Conservation (phyloP, 2,888 invertebrate species). For the Athalia rosae region DNA sequence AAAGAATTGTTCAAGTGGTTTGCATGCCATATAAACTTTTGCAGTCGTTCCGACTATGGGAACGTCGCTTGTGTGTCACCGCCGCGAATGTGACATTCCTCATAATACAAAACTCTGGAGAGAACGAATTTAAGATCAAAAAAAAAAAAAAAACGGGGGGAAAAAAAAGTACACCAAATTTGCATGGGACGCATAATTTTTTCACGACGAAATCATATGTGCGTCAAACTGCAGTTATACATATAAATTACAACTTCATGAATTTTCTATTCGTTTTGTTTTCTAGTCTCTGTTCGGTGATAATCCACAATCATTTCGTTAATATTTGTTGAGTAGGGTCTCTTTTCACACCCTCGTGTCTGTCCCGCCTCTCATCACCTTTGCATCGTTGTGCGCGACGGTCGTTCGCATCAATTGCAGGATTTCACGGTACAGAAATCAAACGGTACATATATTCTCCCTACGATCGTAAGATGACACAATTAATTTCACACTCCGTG, state of each 20-base stretch:
- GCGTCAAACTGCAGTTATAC: background rate
- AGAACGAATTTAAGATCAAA: background rate
- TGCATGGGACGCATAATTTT: too few relatives aligned
- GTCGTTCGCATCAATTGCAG: constrained; percentile 32
- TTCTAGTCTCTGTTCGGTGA: background rate
- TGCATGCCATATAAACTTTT: too few relatives aligned
- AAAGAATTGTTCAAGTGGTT: constrained; percentile 15
- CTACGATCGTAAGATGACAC: constrained; percentile 26
- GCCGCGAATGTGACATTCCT: constrained; percentile 9
- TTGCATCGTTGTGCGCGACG: constrained; percentile 10
- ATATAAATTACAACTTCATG: too few relatives aligned
- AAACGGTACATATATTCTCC: constrained; percentile 28
- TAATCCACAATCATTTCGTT: constrained; percentile 8
- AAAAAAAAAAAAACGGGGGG: too few relatives aligned
- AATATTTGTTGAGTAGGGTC: constrained; percentile 11
- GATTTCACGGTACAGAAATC: constrained; percentile 38
- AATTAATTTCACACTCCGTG: constrained; percentile 22
- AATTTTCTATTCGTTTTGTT: background rate
- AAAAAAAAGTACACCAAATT: too few relatives aligned
- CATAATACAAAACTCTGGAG: background rate
- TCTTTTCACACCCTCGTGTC: constrained; percentile 3
- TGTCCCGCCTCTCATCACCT: background rate
- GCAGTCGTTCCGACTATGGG: background rate
- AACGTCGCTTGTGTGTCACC: background rate
- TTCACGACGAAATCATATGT: background rate